Evolutionary conservation across 2,113 vertebrate genomes (phyloP), one percentile per base, ranked within the genome.

Genomic region (Megaceryle maxima): DNA sequence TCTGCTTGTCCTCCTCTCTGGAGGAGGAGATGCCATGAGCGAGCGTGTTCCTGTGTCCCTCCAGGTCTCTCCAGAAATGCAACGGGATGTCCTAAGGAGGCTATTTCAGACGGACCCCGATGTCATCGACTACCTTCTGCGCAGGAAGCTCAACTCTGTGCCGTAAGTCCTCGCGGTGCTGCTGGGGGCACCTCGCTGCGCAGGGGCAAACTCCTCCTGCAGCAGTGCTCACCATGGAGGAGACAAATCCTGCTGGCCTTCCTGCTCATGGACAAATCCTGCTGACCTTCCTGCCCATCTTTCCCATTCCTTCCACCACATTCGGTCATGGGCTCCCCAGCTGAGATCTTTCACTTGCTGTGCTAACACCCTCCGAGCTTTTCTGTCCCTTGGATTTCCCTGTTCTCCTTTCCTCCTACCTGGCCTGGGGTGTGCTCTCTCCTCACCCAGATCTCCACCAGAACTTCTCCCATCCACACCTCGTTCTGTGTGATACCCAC

Each of bases 51-150:
- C 1, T 56, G 51, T 46, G 0, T 50, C 94, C 77, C n/a, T 5
- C 77, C 95, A 99, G 99, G 99, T 99, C 2, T 98, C 99, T 16
- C 98, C 99, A 4, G 98, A 99, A 73, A 96, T 98, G 94, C 99
- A 99, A 82, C 97, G 96, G 48, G 98, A 99, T 31, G 93, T 99
- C 86, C 98, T 99, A 26, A 98, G 99, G 98, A 98, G 99, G 92
- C 98, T 99, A 39, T 99, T 99, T 96, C 98, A 99, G 97, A 99
- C 98, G 1, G 99, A 99, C 59, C 98, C 99, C 0, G 99, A 99
- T 73, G 98, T 99, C 92, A 98, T 99, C 15, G 98, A 99, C 94
- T 98, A 99, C 90, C 98, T 99, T 29, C 92, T 99, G 87, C 98
- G 99, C 39, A 98, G 98, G 95, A 99, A 98, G 74, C 44, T 87